Percentiles rank a stretch among this genome's conserved stretches.
phyloP scores from a whole-genome alignment of 2,888 invertebrate genomes.

The Drosophila fungiperda region DNA sequence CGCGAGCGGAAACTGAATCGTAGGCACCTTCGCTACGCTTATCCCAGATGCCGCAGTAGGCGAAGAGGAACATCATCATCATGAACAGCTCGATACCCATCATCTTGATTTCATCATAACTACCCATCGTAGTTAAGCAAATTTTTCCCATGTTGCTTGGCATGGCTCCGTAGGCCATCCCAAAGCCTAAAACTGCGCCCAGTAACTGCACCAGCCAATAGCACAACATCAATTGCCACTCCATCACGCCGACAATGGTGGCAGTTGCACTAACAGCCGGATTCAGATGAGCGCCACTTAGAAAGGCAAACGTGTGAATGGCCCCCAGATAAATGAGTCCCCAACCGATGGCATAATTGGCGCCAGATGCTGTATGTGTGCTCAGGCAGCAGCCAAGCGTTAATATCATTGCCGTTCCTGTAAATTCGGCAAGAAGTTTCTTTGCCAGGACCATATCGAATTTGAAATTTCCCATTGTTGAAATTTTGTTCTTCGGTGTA shows the following conservation, averaged over 20 bases:
- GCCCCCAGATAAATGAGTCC: constrained; percentile 34
- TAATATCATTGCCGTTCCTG: constrained; percentile 37
- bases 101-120: neutral
- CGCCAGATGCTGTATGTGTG: neutral
- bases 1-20: constrained; percentile 32
- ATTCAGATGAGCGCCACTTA: constrained; percentile 55
- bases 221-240: constrained; percentile 40
- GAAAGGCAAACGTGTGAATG: constrained; percentile 30
- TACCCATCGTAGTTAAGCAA: neutral
- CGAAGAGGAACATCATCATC: constrained; percentile 20
- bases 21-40: constrained; percentile 15
- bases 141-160: neutral
- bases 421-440: constrained; percentile 34
- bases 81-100: constrained; percentile 27
- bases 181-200: constrained; percentile 26
- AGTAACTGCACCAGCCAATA: constrained; percentile 41
- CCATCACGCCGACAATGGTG: constrained; percentile 29
- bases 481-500: neutral
- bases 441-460: constrained; percentile 8
- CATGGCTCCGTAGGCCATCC: constrained; percentile 1
- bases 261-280: constrained; percentile 43
- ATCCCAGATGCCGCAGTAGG: constrained; percentile 48
- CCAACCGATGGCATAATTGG: constrained; percentile 22
- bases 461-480: constrained; percentile 39
- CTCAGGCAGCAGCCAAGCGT: constrained; percentile 30